Evolutionary conservation across 2,888 invertebrate species (phyloP).

Genomic region (Operophtera brumata): DNA sequence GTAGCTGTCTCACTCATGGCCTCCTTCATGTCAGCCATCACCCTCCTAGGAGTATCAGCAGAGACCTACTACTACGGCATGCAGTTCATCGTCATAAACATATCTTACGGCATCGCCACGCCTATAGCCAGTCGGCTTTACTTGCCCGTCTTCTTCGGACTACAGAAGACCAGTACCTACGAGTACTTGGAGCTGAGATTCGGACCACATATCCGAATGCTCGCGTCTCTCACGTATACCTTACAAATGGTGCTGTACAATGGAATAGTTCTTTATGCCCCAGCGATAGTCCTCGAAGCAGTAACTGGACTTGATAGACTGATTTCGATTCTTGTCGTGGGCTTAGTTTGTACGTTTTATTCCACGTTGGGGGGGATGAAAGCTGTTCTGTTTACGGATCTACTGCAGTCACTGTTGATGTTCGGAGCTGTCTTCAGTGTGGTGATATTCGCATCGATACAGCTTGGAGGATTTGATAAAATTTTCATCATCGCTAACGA

Average conservation of each 20-base stretch:
- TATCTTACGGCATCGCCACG: constrained; percentile 87
- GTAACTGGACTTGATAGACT: constrained; percentile 89
- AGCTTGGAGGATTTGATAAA: constrained; percentile 84
- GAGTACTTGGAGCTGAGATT: constrained; percentile 96
- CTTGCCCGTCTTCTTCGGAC: constrained; percentile 91
- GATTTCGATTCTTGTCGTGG: constrained; percentile 87
- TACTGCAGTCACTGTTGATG: constrained; percentile 92
- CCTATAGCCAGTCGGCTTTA: constrained; percentile 89
- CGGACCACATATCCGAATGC: constrained; percentile 85
- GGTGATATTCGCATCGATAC: constrained; percentile 85
- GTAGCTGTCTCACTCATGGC: constrained; percentile 95
- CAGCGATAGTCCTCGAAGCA: constrained; percentile 93
- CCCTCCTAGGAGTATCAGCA: constrained; percentile 92
- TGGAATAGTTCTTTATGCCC: constrained; percentile 96
- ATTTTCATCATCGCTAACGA: constrained; percentile 86
- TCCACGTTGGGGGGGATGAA: constrained; percentile 95
- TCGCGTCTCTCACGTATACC: constrained; percentile 92
- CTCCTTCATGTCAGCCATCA: constrained; percentile 96
- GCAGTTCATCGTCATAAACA: constrained; percentile 88
- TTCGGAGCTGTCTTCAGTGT: constrained; percentile 90
- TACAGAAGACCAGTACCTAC: constrained; percentile 93
- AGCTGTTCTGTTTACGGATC: constrained; percentile 92
- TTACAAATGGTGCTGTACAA: constrained; percentile 94
- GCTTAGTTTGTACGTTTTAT: constrained; percentile 91
- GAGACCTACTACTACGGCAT: constrained; percentile 93